Evolutionary conservation across 1,140 invertebrate species (phyloP), one percentile per base, ranked within the genome.

Genomic region (Diprion similis): DNA sequence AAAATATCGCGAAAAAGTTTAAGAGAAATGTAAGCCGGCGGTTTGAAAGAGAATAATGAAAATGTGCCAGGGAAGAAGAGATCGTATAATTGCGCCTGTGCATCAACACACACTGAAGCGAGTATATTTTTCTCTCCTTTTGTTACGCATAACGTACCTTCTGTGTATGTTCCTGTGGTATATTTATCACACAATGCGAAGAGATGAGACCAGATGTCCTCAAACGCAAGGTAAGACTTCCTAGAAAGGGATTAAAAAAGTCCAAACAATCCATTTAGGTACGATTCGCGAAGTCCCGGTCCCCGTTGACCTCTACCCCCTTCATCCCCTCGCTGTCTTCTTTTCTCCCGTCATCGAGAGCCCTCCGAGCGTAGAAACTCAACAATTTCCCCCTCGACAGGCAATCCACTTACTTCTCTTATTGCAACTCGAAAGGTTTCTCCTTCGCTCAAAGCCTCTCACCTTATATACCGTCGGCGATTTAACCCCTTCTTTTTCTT

Each of bases 351-450:
- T 59, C 51, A 59, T 59, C 51, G 51, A 59, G 51, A 59, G 51
- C n/a, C 51, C 51, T 59, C 51, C 51, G 51, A 59, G 6, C 51
- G 51, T 59, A 17, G 51, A 59, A 17, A 59, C 51, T 59, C 51
- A 59, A 59, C 51, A 59, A 59, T 59, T 59, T 59, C 51, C 51
- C 51, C 51, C 51, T 59, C 51, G 51, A 59, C 51, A 59, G n/a
- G 51, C 51, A 59, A 59, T 59, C 51, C 51, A 59, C 51, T 59
- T 59, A 59, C 51, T 59, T 59, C 51, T 59, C 51, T 59, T 37
- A 37, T 59, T 59, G 51, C 51, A 59, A 59, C 51, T 59, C n/a
- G 11, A 59, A 59, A 59, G 51, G 51, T 59, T 59, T 59, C 51
- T 59, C n/a, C 51, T 37, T 37, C 24, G 24, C 24, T 37, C 24